Evolutionary conservation across 2,888 invertebrate species (phyloP).

Genomic region (Agriotes lineatus): DNA sequence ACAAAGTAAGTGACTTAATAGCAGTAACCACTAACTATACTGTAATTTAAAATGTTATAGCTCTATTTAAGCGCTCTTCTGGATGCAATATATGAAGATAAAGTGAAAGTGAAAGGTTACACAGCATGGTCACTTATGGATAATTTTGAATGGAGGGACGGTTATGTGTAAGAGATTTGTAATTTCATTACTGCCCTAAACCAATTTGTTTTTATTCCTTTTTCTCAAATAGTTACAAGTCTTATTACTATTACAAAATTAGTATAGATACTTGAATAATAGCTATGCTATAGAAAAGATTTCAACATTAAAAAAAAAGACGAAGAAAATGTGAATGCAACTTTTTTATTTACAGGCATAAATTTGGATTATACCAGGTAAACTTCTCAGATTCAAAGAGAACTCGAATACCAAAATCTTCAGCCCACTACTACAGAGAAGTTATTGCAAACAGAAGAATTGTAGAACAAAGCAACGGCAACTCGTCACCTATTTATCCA

Average conservation of each 20-base stretch:
- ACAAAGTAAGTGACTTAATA: no score
- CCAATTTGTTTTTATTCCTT: no score
- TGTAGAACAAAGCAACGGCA: no score
- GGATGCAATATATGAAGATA: conserved; percentile 60
- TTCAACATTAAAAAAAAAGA: no score
- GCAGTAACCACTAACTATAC: conserved; percentile 57
- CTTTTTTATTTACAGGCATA: background rate
- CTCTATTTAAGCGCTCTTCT: conserved; percentile 37
- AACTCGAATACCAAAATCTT: conserved; percentile 28
- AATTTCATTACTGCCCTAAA: no score
- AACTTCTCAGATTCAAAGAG: conserved; percentile 26
- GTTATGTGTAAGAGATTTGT: conserved; percentile 68
- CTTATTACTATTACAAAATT: no score
- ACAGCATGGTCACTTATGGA: conserved; percentile 76
- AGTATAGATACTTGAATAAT: no score
- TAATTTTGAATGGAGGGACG: conserved; percentile 73
- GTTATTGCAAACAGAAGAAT: conserved; percentile 8
- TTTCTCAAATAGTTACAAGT: no score
- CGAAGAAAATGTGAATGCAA: no score
- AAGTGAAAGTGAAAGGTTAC: conserved; percentile 68
- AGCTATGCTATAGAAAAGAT: no score
- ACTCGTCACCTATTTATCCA: no score
- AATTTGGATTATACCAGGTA: conserved; percentile 40
- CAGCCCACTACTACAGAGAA: conserved; percentile 15
- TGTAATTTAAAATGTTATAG: conserved; percentile 9